Base-by-base conservation (phyloP, 2,113 vertebrate species). In the Neolamprologus fasciatus region DNA sequence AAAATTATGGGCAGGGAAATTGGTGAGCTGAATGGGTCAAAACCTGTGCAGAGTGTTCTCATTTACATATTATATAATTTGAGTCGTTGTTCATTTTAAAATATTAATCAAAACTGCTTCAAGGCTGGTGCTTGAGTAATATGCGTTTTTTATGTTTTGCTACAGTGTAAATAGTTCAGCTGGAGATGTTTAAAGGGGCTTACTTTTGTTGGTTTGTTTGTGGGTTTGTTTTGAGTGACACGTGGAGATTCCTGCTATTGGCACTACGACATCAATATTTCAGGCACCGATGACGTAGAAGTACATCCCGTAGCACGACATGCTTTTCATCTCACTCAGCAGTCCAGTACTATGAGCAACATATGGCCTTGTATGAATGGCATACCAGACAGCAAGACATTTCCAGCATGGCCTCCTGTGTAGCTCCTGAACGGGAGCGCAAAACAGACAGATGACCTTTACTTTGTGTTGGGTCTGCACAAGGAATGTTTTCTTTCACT, bases 381-480 rank as follows among this genome's bases (percentile, higher is more conserved):
- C 85, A 83, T 83, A 81, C 82, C 92, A 90, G 89, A 85, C 86
- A 76, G 85, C 84, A 73, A 76, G 80, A 84, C 63, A 28, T 73
- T 82, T 86, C 81, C 86, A 85, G 85, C 82, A 66, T 17, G 78
- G 57, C 87, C 89, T 90, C 82, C 87, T 84, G 35, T 45, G 78
- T 17, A 31, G 86, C 42, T 86, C 84, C 87, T 71, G 28, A 76
- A 85, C 58, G 16, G 14, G 81, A 91, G 71, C 83, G 87, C 86
- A 92, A 81, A 89, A 91, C 42, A 80, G 86, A 91, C 82, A 81
- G 90, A 87, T 83, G 87, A 93, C 89, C 89, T 94, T 93, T 91
- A 86, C 82, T 88, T 83, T 35, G 81, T 84, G 87, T 89, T 84
- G 87, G 87, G 86, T 90, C 87, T 90, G 83, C 82, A 55, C 23